phyloP scores from a whole-genome alignment of 35 echinoderm and acorn worm genomes.

The Diadema setosum region DNA sequence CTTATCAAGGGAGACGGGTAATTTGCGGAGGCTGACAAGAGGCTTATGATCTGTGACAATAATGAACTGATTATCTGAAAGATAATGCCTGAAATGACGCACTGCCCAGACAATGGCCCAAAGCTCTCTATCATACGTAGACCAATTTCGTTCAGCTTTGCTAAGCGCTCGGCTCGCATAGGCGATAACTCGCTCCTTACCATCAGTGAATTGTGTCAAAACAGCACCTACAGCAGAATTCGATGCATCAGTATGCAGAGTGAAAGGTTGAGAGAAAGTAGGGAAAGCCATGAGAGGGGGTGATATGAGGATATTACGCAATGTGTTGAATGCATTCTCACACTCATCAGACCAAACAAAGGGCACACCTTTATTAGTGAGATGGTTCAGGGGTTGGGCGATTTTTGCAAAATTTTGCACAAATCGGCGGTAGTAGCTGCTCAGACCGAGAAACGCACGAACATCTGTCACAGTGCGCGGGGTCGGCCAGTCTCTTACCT shows the following conservation, averaged over 20 bases:
- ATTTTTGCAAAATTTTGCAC: neutral
- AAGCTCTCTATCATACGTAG: constrained; percentile 39
- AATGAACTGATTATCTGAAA: neutral
- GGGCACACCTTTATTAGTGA: neutral
- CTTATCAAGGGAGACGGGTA: neutral
- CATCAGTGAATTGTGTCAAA: neutral
- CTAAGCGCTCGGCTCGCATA: neutral
- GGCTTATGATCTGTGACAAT: constrained; percentile 61
- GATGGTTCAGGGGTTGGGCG: neutral
- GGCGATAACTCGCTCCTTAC: neutral
- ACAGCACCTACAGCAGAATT: neutral
- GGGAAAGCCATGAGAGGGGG: constrained; percentile 34
- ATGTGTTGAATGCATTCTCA: neutral
- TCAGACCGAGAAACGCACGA: neutral
- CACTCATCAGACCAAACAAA: neutral
- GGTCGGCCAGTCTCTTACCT: constrained; percentile 41
- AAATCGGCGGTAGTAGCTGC: neutral
- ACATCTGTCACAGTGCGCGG: neutral
- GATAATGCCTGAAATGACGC: constrained; percentile 62
- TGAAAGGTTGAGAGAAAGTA: neutral
- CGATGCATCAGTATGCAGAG: neutral
- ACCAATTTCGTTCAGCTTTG: neutral
- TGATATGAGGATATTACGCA: neutral
- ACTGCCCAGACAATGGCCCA: constrained; percentile 51
- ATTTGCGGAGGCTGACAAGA: too few species aligned